These are phyloP conservation scores for Poecile montanus DNA, from an alignment of 2,797 vertebrate genomes.

Conservation along the genomic window DNA sequence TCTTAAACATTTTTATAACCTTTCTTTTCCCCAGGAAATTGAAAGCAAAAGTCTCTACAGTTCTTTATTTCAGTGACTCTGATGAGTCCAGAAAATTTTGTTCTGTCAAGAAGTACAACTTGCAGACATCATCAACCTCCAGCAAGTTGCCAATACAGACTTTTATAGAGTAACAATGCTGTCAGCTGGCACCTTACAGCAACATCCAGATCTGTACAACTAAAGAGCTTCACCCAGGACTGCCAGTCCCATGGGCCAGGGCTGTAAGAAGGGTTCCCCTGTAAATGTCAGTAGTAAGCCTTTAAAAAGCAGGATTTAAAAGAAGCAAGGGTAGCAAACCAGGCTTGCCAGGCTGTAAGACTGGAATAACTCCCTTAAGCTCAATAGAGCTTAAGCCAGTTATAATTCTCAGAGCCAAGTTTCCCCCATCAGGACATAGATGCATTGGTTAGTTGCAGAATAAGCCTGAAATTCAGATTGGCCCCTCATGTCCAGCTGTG, in stretches of 20 bases:
- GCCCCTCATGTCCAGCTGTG: background rate
- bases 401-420: background rate
- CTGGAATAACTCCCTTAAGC: background rate
- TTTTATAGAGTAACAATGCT: background rate
- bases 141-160: background rate
- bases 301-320: background rate
- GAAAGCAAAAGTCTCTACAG: background rate
- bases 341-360: background rate
- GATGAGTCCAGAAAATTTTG: background rate
- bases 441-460: background rate
- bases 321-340: background rate
- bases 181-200: background rate
- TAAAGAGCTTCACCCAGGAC: background rate
- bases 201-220: too few relatives aligned
- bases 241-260: background rate
- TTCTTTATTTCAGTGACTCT: background rate
- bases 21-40: rapidly evolving
- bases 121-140: background rate
- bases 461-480: background rate
- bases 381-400: background rate
- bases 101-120: background rate
- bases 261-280: background rate
- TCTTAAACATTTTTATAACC: background rate
- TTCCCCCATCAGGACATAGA: background rate
- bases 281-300: background rate